Base-by-base conservation (phyloP, 2,113 vertebrate genomes). In the Plestiodon gilberti region DNA sequence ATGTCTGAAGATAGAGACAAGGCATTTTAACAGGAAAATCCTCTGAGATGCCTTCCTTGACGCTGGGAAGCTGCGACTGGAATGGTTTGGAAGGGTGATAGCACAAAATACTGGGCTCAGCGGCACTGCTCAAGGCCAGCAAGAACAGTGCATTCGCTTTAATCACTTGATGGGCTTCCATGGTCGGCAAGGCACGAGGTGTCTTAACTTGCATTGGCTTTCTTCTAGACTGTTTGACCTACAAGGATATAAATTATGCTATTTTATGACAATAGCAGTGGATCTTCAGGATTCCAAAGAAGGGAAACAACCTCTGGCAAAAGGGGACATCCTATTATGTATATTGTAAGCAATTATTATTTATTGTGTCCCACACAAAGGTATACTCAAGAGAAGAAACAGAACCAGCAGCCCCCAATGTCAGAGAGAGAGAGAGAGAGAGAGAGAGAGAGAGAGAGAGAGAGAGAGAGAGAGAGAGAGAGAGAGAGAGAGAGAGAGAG, bases 91-190 rank as follows among this genome's bases (percentile, higher is more conserved):
- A 93, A 74, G 98, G 98, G 82, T 99, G 97, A 93, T 99, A 98
- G 92, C 98, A 99, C 40, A 99, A 95, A 91, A 99, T 96, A 91
- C 96, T 99, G 57, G 98, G 98, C 77, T 99, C 98, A 0, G 99
- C 99, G 1, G 99, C 98, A 40, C 99, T 99, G 95, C 98, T 99
- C 91, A 99, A 96, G 0, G 99, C 99, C 81, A 99, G 96, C 82
- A 99, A 97, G 95, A 99, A 99, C 81, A 99, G 94, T 7, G 99
- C 98, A 4, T 99, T 99, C 25, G 99, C 98, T 93, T 98, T 98
- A 84, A 99, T 99, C 93, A 99, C 99, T 96, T 99, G 99, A 93
- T 99, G 99, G 81, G 99, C 98, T 96, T 99, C 99, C 98, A 99
- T 98, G 13, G 98, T 99, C 64, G 99, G 99, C 92, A 99, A 97